phyloP scores from a whole-genome alignment of 2,888 invertebrate genomes.

The Melanotus villosus region DNA sequence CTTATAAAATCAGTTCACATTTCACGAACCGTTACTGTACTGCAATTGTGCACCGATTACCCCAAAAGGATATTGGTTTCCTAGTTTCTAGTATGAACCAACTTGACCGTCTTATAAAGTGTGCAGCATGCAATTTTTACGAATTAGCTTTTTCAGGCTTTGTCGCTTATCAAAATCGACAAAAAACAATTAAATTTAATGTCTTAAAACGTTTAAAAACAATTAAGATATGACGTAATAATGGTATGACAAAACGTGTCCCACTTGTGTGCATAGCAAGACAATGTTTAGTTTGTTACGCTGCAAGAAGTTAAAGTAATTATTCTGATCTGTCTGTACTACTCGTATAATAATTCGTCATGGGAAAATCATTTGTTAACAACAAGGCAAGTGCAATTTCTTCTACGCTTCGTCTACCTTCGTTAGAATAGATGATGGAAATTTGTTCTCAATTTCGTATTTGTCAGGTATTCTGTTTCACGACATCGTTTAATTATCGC shows the following conservation, averaged over 20 bases:
- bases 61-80: neutral
- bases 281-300: conserved; percentile 6
- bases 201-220: conserved; percentile 3
- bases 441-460: neutral
- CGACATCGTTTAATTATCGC: conserved; percentile 17
- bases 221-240: conserved; percentile 45
- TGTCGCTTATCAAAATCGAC: no score
- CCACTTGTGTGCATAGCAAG: conserved; percentile 36
- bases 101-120: neutral
- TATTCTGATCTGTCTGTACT: conserved; percentile 6
- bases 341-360: conserved; percentile 15
- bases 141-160: no score
- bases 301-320: conserved; percentile 13
- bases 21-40: neutral
- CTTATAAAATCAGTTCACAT: conserved; percentile 1
- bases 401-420: neutral
- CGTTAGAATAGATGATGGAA: neutral
- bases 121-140: neutral
- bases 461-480: neutral
- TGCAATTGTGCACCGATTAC: conserved; percentile 7
- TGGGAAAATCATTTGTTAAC: conserved; percentile 4
- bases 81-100: neutral
- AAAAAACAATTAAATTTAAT: neutral
- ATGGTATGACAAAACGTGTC: conserved; percentile 37
- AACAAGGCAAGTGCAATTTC: neutral